Evolutionary conservation across 2,797 vertebrate genomes (phyloP), one percentile per base, ranked within the genome.

Genomic region (Silurus lanzhouensis): DNA sequence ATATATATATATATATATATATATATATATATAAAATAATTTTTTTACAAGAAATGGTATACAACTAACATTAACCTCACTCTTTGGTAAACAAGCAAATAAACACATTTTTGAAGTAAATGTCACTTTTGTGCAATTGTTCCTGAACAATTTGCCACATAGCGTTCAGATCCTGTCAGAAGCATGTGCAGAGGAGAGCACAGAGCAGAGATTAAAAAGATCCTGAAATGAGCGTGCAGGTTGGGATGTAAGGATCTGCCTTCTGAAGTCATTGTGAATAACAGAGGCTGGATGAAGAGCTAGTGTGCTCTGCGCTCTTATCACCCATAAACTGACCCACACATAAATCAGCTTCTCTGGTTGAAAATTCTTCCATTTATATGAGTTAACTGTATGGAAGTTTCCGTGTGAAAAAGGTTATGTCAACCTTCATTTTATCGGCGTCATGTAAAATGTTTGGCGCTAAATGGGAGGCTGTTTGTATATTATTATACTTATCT

Each of bases 11-110:
- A n/a, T n/a, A n/a, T n/a, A n/a, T n/a, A n/a, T n/a, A n/a, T n/a
- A n/a, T n/a, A n/a, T n/a, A n/a, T n/a, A n/a, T n/a, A n/a, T n/a
- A n/a, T n/a, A n/a, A n/a, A n/a, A n/a, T n/a, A n/a, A n/a, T n/a
- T n/a, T n/a, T n/a, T n/a, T n/a, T n/a, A n/a, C 10, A 78, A 74
- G 79, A 76, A 67, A 83, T 13, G 13, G 82, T 83, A 86, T 70
- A 81, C 58, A 44, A 88, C 86, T 83, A 88, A 88, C 83, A 83
- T 81, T 55, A 77, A 20, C 19, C 27, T 74, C 57, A 75, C 72
- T 88, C 74, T 76, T 81, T 19, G 66, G 84, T 84, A 89, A 89
- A 75, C 74, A 86, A 84, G 74, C 63, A 76, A 82, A 76, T 19
- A 82, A 46, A n/a, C 48, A 74, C 71, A 85, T 64, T 78, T 55